Base-by-base conservation (phyloP, 2,888 invertebrate genomes). In the Petrophora chlorosata region DNA sequence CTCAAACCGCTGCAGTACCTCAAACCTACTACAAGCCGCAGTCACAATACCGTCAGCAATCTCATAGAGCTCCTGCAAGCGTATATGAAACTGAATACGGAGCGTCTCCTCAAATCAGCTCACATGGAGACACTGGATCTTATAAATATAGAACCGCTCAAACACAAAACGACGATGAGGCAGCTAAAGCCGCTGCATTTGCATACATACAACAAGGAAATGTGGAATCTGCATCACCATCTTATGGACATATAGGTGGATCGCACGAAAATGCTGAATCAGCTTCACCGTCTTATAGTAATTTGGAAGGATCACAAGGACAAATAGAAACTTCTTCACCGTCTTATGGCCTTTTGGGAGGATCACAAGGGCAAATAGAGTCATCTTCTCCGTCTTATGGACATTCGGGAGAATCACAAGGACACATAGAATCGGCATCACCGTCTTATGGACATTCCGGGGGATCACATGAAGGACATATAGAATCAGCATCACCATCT, bases 11-110 rank as follows among this genome's bases (percentile, higher is more conserved):
- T 16, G 54, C 66, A 3, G 68, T 70, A 5, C 66, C 77, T 1
- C 83, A 81, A 40, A 65, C 66, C 9, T 83, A 81, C 56, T 82
- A 83, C 50, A n/a, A n/a, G n/a, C n/a, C n/a, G n/a, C 76, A 78
- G 53, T 65, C 76, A 16, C 79, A 83, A 47, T 80, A 85, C 43
- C 76, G 79, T 33, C 75, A 80, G 40, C 72, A 76, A 52, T 53
- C 66, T 3, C 69, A 70, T 46, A 61, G 72, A 42, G 44, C 63
- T 15, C 48, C 62, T 8, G 22, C 59, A 33, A 56, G 49, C 25
- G 43, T 22, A 25, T 62, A 67, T 10, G 62, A 65, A 49, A 46
- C 55, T 1, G 74, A 78, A 45, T 79, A 82, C 50, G 70, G 66
- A 33, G 50, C 61, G 22, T 63, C 75, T 19, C 70, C 79, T 14